Evolutionary conservation across 2,113 vertebrate genomes (phyloP), one percentile per base, ranked within the genome.

Genomic region (Beaufortia kweichowensis): DNA sequence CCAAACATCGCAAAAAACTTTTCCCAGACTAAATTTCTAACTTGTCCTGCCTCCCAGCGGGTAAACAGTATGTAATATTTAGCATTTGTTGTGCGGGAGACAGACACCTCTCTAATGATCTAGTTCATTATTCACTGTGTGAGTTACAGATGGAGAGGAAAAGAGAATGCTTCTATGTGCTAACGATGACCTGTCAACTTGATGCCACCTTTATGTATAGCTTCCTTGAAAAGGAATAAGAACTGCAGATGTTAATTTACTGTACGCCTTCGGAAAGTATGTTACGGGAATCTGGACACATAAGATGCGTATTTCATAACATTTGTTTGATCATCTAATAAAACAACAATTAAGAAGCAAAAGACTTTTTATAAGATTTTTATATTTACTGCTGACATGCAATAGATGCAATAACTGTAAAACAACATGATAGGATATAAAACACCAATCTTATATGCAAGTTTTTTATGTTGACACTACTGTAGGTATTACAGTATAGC

Each of bases 101-200:
- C 21, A 80, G 11, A 77, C 79, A 85, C 73, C 79, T 70, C 82
- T 82, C 80, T 66, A 86, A 83, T 80, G 79, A 73, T 61, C 75
- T 69, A 76, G 81, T 88, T 88, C 83, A 84, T 89, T 85, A 90
- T 89, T 85, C 86, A 85, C 76, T 77, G 50, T 64, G 79, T 35
- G 83, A 68, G 75, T 62, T 75, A 67, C 79, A 84, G 84, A 76
- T 70, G 75, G 80, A n/a, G 70, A 63, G 70, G 31, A 66, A 41
- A 56, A 31, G 75, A 79, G 66, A 71, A n/a, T 77, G 53, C 39
- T 15, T 53, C 74, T 63, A 71, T 55, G 35, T 31, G 35, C 28
- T 79, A 76, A 79, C 75, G 80, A 76, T n/a, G 68, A 23, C 50
- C 76, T 70, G 59, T 75, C 64, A 53, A 29, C 0, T 14, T 35